Conservation (phyloP, 2,888 invertebrate genomes). For the Cordilura impudica region DNA sequence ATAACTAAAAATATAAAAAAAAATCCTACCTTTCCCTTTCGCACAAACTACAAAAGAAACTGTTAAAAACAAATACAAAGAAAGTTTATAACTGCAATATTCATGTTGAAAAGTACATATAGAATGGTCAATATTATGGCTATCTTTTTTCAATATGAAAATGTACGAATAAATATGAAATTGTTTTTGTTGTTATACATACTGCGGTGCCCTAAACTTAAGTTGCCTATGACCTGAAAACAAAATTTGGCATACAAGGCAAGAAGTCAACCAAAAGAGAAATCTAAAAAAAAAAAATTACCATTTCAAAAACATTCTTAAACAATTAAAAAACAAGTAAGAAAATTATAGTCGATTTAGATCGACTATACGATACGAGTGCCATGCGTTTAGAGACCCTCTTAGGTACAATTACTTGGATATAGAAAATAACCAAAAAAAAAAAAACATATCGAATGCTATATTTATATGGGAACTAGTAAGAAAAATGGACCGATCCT, state of each 20-base stretch:
- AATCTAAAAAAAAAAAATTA: conserved; percentile 1
- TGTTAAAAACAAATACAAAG: background rate
- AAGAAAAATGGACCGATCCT: no score
- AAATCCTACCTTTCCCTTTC: background rate
- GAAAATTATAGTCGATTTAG: no score
- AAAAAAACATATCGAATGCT: no score
- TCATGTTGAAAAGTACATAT: background rate
- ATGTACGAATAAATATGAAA: background rate
- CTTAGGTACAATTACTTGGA: no score
- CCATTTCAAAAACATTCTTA: no score
- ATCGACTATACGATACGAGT: no score
- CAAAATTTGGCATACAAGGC: conserved; percentile 69
- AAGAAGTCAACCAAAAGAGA: conserved; percentile 45
- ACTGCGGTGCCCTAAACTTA: conserved; percentile 15
- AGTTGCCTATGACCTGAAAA: conserved; percentile 74
- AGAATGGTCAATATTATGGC: conserved; percentile 1
- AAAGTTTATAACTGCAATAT: background rate
- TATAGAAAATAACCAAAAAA: no score
- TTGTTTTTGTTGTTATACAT: background rate
- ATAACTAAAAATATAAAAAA: background rate
- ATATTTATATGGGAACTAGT: no score
- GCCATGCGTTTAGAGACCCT: no score
- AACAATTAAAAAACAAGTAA: no score
- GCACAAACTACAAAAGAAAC: background rate
- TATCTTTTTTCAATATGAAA: background rate